A percentile compares a stretch with the other conserved stretches of the same genome.
phyloP scores from a whole-genome alignment of 1,140 invertebrate genomes.

The Nephila pilipes region DNA sequence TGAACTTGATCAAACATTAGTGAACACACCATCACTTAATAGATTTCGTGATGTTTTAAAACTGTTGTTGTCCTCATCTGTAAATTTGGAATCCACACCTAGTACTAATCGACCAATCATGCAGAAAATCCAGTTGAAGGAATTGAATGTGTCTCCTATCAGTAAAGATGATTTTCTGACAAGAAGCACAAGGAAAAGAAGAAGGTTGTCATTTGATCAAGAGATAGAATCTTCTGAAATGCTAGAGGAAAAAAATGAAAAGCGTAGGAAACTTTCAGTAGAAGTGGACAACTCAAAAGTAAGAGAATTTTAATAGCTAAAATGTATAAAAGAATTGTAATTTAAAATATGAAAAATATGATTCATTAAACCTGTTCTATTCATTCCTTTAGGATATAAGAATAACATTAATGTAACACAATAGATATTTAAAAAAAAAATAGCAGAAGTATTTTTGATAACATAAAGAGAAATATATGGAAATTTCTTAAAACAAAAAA shows the following conservation, averaged over 20 bases:
- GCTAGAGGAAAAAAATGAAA: neutral
- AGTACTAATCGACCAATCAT: neutral
- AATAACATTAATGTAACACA: too few relatives aligned
- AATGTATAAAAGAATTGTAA: too few relatives aligned
- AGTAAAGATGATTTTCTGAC: slow-evolving; percentile 48
- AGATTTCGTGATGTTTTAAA: neutral
- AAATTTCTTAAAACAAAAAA: too few relatives aligned
- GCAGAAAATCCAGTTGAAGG: neutral
- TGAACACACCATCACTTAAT: neutral
- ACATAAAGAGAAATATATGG: too few relatives aligned
- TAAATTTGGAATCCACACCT: slow-evolving; percentile 50
- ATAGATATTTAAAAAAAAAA: neutral
- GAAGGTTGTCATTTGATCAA: slow-evolving; percentile 20
- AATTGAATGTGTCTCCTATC: slow-evolving; percentile 55
- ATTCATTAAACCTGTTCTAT: too few relatives aligned
- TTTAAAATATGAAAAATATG: too few relatives aligned
- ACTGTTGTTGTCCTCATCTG: neutral
- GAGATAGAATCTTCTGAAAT: neutral
- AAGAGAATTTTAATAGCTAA: too few relatives aligned
- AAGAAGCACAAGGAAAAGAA: slow-evolving; percentile 7
- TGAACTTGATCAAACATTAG: neutral
- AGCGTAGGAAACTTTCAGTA: neutral
- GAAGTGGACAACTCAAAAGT: too few relatives aligned
- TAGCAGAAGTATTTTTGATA: neutral
- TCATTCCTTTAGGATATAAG: too few relatives aligned